These are phyloP conservation scores for Corythaeola cristata DNA, from an alignment of 2,113 vertebrate species.

Conservation along the genomic window DNA sequence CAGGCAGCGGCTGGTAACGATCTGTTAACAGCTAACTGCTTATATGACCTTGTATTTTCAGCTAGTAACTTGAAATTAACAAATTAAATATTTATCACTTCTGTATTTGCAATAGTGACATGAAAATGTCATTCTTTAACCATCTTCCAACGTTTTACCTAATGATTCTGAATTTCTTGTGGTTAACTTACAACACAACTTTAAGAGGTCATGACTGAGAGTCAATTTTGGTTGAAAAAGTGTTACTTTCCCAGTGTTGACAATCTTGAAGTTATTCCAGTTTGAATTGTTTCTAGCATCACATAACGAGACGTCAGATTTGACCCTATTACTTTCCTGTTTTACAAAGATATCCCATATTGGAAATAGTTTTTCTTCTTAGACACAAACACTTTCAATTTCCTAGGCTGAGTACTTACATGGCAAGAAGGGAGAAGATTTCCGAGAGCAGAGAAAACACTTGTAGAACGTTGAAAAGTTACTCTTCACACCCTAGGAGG, in stretches of 20 bases:
- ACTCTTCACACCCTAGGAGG: background rate
- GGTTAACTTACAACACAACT: background rate
- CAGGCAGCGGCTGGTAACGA: background rate
- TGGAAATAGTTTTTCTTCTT: background rate
- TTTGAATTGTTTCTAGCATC: background rate
- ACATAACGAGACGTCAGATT: background rate
- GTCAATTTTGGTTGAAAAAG: background rate
- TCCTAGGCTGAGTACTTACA: background rate
- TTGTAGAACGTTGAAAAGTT: background rate
- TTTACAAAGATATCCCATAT: background rate
- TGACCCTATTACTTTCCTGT: background rate
- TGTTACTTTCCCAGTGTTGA: background rate
- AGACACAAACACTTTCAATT: background rate
- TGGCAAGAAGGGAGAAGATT: background rate
- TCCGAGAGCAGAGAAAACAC: background rate
- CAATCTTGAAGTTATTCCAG: background rate
- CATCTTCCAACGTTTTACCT: background rate
- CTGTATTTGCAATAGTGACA: background rate
- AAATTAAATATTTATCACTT: background rate
- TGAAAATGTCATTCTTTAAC: background rate
- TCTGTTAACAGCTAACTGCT: background rate
- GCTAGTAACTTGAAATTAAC: background rate
- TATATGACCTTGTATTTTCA: background rate
- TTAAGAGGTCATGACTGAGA: background rate
- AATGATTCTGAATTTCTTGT: background rate